Conservation (phyloP, 2,888 invertebrate genomes). For the Volucella inflata region DNA sequence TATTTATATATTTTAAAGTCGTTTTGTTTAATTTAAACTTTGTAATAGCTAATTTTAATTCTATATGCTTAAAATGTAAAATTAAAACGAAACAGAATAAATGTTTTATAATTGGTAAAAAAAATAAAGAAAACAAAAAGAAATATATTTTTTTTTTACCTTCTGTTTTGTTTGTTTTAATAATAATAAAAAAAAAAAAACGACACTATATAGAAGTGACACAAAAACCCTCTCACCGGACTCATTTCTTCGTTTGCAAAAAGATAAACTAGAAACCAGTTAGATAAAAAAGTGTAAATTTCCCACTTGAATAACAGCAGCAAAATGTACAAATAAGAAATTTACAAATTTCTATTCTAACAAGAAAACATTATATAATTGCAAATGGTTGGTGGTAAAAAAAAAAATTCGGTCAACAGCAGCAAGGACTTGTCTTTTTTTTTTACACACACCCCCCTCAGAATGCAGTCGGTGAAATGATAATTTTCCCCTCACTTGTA, state of each 20-base stretch:
- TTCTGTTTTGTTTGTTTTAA: slow-evolving; percentile 31
- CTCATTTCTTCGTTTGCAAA: slow-evolving; percentile 7
- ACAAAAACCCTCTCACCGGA: slow-evolving; percentile 9
- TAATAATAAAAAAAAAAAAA: slow-evolving; percentile 52
- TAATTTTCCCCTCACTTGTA: not conserved
- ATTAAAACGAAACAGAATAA: slow-evolving; percentile 58
- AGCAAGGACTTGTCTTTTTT: slow-evolving; percentile 53
- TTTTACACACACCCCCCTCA: slow-evolving; percentile 10
- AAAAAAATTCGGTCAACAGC: slow-evolving; percentile 64
- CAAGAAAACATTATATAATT: not conserved
- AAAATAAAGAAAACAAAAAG: slow-evolving; percentile 47
- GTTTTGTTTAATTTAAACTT: slow-evolving; percentile 75
- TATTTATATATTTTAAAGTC: slow-evolving; percentile 75
- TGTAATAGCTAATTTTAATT: slow-evolving; percentile 69
- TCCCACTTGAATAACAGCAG: slow-evolving; percentile 33
- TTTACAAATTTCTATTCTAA: slow-evolving; percentile 1
- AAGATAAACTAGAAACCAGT: not conserved
- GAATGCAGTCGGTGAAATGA: slow-evolving; percentile 3
- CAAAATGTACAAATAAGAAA: slow-evolving; percentile 36
- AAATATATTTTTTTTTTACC: not conserved
- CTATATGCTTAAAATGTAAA: slow-evolving; percentile 69
- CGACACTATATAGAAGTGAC: slow-evolving; percentile 35
- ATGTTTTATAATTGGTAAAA: slow-evolving; percentile 66
- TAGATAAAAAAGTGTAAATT: not conserved
- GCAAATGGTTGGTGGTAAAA: not conserved